Evolutionary conservation across 2,113 vertebrate species (phyloP).

Genomic region (Gasterosteus aculeatus): DNA sequence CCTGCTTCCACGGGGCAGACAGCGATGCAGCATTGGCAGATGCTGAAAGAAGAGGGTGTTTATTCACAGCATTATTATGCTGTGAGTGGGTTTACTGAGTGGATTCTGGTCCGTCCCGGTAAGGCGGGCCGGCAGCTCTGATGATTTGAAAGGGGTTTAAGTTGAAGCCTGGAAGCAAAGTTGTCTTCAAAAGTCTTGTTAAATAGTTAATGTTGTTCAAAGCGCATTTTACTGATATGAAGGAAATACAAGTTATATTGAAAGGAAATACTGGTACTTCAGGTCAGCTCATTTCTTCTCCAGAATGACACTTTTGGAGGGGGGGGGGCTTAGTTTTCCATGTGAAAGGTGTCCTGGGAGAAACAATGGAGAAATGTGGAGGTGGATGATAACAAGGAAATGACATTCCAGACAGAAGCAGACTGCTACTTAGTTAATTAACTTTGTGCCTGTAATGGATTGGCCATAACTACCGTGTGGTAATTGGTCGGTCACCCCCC

Average conservation of each 20-base stretch:
- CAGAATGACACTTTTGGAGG: not conserved
- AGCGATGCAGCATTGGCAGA: not conserved
- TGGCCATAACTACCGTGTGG: not conserved
- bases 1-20: not conserved
- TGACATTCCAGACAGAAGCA: not conserved
- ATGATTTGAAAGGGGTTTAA: not conserved
- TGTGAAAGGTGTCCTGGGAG: not conserved
- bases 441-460: not conserved
- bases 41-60: not conserved
- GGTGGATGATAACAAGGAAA: not conserved
- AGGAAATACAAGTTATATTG: not conserved
- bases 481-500: not conserved
- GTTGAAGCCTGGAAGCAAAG: not conserved
- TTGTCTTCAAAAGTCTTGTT: not conserved
- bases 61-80: not conserved
- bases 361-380: not conserved
- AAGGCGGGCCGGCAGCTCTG: not conserved
- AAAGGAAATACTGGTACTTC: not conserved
- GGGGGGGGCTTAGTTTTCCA: not conserved
- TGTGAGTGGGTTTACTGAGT: not conserved
- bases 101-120: not conserved
- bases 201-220: not conserved
- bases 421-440: not conserved
- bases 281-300: not conserved
- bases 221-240: not conserved